These are phyloP conservation scores for Nylanderia fulva DNA, from an alignment of 1,140 invertebrate species.

Conservation along the genomic window DNA sequence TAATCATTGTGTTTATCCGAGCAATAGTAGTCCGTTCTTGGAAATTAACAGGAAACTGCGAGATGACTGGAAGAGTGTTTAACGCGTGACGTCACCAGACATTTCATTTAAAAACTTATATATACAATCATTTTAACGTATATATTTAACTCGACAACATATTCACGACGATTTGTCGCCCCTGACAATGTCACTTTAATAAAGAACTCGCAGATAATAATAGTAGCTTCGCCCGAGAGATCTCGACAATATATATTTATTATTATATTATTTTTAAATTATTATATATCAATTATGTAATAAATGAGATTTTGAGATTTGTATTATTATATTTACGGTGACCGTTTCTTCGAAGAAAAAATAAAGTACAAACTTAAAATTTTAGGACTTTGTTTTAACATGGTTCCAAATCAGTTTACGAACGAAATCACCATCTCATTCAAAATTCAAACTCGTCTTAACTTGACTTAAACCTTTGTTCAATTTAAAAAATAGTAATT, in stretches of 20 bases:
- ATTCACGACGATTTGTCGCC: background rate
- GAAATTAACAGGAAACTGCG: conserved; percentile 32
- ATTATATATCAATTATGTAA: too few relatives aligned
- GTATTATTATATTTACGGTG: too few relatives aligned
- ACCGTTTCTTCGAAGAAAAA: too few relatives aligned
- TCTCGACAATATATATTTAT: background rate
- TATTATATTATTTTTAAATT: background rate
- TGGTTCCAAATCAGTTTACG: too few relatives aligned
- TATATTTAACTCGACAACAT: background rate
- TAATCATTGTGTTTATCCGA: conserved; percentile 22
- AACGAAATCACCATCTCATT: too few relatives aligned
- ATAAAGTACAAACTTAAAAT: too few relatives aligned
- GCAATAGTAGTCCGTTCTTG: background rate
- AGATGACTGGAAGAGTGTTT: background rate
- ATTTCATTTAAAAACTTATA: background rate
- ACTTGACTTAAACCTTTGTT: too few relatives aligned
- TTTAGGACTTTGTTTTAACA: too few relatives aligned
- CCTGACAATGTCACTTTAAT: background rate
- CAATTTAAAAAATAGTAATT: too few relatives aligned
- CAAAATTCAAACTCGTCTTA: too few relatives aligned
- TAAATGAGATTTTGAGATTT: too few relatives aligned
- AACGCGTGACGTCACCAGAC: background rate
- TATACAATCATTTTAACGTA: background rate
- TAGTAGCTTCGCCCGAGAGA: background rate
- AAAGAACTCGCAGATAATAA: background rate